phyloP scores from a whole-genome alignment of 2,888 invertebrate genomes.

The Schizaphis graminum region DNA sequence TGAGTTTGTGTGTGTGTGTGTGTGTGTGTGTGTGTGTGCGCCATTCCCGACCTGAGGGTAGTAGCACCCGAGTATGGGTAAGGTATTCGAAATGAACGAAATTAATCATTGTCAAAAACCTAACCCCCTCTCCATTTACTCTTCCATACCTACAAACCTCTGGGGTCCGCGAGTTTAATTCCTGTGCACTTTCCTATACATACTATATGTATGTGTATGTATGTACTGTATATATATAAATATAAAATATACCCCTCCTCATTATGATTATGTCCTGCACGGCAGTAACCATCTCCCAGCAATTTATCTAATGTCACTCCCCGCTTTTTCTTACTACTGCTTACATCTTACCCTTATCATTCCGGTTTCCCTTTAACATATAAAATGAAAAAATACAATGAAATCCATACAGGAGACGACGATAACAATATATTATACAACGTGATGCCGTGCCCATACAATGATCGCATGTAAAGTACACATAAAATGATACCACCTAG shows the following conservation, averaged over 20 bases:
- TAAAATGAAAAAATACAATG: background rate
- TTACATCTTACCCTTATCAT: background rate
- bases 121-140: background rate
- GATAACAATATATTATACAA: background rate
- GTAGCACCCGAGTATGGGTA: constrained; percentile 34
- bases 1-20: background rate
- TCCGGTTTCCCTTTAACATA: background rate
- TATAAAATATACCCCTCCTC: background rate
- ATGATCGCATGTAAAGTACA: background rate
- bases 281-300: background rate
- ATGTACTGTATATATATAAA: background rate
- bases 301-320: constrained; percentile 22
- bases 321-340: background rate
- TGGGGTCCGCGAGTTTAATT: constrained; percentile 56
- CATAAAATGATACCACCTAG: constrained; percentile 15
- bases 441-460: background rate
- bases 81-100: constrained; percentile 64
- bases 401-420: background rate
- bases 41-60: constrained; percentile 42
- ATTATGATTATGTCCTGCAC: background rate
- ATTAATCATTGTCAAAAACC: constrained; percentile 65
- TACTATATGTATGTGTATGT: background rate
- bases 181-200: constrained; percentile 40
- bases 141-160: constrained; percentile 34
- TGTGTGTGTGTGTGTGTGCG: constrained; percentile 36